Percentiles rank a stretch among this genome's conserved stretches.
Evolutionary conservation across 2,113 vertebrate genomes (phyloP).

Genomic region (Chaetorhynchus papuensis): DNA sequence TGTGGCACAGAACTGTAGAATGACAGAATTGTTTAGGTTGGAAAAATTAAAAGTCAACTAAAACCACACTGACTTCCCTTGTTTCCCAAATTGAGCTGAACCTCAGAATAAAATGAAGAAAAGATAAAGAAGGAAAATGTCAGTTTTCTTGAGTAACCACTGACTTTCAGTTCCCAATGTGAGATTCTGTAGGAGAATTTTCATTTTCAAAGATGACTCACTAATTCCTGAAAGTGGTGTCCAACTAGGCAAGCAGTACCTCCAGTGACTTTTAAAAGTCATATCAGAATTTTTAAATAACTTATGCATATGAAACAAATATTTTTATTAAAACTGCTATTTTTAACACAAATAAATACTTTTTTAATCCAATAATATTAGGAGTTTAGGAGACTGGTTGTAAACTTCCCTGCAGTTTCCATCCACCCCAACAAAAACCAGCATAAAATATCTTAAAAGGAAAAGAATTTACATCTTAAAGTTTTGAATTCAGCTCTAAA

Average conservation of each 20-base stretch:
- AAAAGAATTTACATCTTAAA: neutral
- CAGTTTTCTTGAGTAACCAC: neutral
- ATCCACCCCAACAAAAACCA: neutral
- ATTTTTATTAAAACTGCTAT: neutral
- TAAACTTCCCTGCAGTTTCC: neutral
- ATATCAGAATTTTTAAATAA: neutral
- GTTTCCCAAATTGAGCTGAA: neutral
- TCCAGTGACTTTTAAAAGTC: neutral
- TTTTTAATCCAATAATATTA: neutral
- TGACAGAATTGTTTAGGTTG: neutral
- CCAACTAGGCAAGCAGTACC: neutral
- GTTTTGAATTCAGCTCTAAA: neutral
- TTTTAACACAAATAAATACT: neutral
- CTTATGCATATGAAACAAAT: neutral
- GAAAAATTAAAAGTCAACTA: neutral
- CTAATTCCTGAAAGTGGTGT: neutral
- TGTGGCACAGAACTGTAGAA: neutral
- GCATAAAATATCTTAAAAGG: neutral
- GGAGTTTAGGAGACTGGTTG: neutral
- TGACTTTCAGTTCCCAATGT: neutral
- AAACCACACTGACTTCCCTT: neutral
- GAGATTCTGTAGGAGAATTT: neutral
- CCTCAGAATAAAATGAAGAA: neutral
- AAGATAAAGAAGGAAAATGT: neutral
- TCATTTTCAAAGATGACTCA: neutral